Evolutionary conservation across 2,797 vertebrate genomes (phyloP), one percentile per base, ranked within the genome.

Genomic region (Enteromius fasciolatus): DNA sequence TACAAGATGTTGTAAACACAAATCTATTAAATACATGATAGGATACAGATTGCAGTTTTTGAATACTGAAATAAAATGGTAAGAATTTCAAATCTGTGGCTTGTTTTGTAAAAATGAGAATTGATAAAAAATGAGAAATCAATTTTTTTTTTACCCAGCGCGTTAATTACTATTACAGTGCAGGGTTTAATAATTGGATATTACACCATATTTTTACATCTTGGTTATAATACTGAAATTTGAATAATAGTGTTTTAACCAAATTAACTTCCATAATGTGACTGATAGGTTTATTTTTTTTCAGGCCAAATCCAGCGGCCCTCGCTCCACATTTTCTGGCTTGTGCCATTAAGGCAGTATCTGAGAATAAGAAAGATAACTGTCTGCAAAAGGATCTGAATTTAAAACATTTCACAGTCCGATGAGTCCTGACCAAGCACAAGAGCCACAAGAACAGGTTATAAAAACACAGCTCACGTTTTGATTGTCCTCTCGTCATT

Each of bases 391-490:
- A 52, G 83, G 80, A 76, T 31, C 20, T 78, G 73, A 87, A 89
- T 89, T 90, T 88, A 86, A 70, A 87, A 36, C 80, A 82, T 90
- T 90, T 90, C 31, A 79, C 80, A 80, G 46, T 76, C 80, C 54
- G 84, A 69, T 90, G 83, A 87, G 78, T 90, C 70, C 85, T 89
- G 90, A 88, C 76, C 73, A 81, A 69, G 82, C 20, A 0, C 81
- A 64, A 82, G 87, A 90, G 64, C 86, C 76, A 68, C 76, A 52
- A 84, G 80, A 81, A 54, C 39, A 64, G 44, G 68, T 80, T 68
- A 54, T 67, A 77, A 76, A 76, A 76, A 66, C 61, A 74, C 31
- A 64, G 41, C 63, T 46, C 61, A 50, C 48, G 25, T 74, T 76
- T 66, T 82, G 54, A 82, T 75, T 67, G 61, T 54, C 31, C 46